A percentile compares a stretch with the other conserved stretches of the same genome.
Evolutionary conservation across 2,113 vertebrate genomes (phyloP).

Genomic region (Phocoena phocoena): DNA sequence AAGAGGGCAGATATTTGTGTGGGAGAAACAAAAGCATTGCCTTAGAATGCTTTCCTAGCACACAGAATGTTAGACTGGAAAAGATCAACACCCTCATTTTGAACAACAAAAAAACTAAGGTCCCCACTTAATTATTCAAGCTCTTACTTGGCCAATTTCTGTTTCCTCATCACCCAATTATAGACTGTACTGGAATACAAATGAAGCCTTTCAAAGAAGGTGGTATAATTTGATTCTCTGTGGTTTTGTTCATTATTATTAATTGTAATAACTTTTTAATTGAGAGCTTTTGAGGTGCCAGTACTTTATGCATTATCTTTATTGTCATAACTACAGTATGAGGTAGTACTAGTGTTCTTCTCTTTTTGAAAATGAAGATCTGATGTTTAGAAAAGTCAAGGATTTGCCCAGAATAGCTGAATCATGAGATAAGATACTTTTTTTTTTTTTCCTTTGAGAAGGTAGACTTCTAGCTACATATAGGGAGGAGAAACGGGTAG

Average conservation of each 20-base stretch:
- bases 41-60: neutral
- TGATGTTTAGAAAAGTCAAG: neutral
- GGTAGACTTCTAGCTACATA: neutral
- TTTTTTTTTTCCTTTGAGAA: neutral
- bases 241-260: neutral
- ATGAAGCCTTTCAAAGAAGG: neutral
- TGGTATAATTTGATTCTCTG: neutral
- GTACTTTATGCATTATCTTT: neutral
- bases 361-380: neutral
- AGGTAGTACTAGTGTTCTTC: neutral
- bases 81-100: neutral
- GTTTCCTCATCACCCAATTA: neutral
- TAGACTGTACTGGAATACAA: neutral
- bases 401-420: neutral
- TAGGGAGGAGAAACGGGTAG: neutral
- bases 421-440: neutral
- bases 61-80: neutral
- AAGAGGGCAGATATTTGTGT: neutral
- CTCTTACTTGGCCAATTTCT: neutral
- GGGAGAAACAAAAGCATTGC: neutral
- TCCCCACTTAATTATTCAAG: neutral
- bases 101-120: neutral
- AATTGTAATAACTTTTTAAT: neutral
- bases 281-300: neutral
- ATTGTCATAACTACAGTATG: neutral